Conservation (phyloP, 2,797 vertebrate genomes). For the Acomys russatus region DNA sequence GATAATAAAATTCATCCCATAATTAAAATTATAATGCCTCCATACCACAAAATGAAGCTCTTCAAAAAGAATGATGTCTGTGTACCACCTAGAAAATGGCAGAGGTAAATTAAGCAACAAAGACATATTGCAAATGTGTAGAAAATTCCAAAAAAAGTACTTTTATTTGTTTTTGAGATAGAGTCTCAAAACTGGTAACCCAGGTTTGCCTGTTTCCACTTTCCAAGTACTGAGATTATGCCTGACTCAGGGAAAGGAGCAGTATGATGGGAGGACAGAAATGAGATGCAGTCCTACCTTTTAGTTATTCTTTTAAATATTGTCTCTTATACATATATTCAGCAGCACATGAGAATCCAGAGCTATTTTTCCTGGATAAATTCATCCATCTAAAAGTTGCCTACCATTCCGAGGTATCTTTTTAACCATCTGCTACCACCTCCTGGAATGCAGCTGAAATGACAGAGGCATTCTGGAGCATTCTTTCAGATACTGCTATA, state of each 20-base stretch:
- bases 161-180: background rate
- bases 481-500: background rate
- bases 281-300: slow-evolving; percentile 29
- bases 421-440: slow-evolving; percentile 59
- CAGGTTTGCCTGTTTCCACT: background rate
- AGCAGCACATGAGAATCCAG: background rate
- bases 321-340: background rate
- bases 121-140: background rate
- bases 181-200: background rate
- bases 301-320: slow-evolving; percentile 50
- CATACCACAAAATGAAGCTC: slow-evolving; percentile 6
- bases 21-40: slow-evolving; percentile 20
- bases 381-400: background rate
- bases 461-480: slow-evolving; percentile 38
- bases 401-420: slow-evolving; percentile 6
- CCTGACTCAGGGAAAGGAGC: background rate
- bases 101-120: slow-evolving; percentile 36
- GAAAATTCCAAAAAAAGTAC: slow-evolving; percentile 7
- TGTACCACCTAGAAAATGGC: background rate
- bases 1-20: slow-evolving; percentile 40
- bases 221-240: background rate
- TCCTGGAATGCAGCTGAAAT: slow-evolving; percentile 65
- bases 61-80: background rate
- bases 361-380: slow-evolving; percentile 1
- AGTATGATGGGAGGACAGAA: background rate